Conservation (phyloP, 2,113 vertebrate species). For the Neopipo cinnamomea region DNA sequence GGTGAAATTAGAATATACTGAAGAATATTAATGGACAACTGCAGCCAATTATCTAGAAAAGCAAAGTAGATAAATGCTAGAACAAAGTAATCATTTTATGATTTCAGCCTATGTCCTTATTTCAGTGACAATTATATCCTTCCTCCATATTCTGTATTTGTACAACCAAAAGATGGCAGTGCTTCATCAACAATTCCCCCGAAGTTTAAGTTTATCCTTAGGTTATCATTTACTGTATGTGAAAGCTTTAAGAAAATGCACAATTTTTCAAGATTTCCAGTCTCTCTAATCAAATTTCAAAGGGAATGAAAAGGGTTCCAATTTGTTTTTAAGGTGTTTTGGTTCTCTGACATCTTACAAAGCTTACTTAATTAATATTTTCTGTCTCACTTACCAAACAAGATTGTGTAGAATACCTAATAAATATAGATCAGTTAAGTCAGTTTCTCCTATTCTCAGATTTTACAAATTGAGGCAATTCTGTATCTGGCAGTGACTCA, state of each 20-base stretch:
- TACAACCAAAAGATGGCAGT: constrained; percentile 81
- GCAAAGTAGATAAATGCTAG: background rate
- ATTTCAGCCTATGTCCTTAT: background rate
- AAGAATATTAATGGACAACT: background rate
- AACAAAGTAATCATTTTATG: background rate
- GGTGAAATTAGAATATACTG: background rate
- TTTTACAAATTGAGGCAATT: background rate
- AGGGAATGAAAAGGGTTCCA: background rate
- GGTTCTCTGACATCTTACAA: background rate
- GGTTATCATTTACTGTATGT: background rate
- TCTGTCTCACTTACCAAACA: background rate
- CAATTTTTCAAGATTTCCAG: constrained; percentile 4
- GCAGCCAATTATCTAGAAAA: background rate
- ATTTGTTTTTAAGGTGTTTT: background rate
- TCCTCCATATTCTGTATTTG: constrained; percentile 57
- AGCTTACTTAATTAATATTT: background rate
- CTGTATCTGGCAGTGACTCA: background rate
- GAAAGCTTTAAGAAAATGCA: constrained; percentile 26
- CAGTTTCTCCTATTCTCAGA: background rate
- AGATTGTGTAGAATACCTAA: background rate
- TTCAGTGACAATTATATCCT: background rate
- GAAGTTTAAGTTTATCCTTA: constrained; percentile 13
- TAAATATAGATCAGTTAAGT: background rate
- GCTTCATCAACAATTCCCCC: constrained; percentile 74
- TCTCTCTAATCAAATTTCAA: background rate